Conservation (phyloP, 2,888 invertebrate genomes). For the Pegoplata infirma region DNA sequence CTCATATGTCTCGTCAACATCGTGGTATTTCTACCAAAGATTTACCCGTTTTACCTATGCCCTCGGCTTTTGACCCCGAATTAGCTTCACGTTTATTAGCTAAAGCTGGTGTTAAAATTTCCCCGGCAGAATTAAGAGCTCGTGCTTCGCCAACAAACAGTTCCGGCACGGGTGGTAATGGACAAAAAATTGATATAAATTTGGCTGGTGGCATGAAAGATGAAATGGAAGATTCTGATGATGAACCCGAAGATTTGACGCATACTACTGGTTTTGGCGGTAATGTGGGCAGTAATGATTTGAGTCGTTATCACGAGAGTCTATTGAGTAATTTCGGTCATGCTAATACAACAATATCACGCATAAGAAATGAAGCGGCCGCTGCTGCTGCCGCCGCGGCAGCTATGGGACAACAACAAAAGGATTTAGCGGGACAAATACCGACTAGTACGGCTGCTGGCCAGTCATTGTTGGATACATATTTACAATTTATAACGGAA, state of each 20-base stretch:
- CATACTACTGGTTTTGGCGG: slow-evolving; percentile 70
- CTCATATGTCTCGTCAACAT: slow-evolving; percentile 96
- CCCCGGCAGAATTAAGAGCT: slow-evolving; percentile 89
- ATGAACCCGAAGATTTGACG: slow-evolving; percentile 90
- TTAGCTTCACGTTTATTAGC: slow-evolving; percentile 90
- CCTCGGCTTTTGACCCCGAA: slow-evolving; percentile 93
- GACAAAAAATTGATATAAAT: slow-evolving; percentile 76
- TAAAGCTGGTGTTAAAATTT: slow-evolving; percentile 92
- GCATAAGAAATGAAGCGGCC: slow-evolving; percentile 81
- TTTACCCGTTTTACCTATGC: slow-evolving; percentile 94
- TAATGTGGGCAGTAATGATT: slow-evolving; percentile 67
- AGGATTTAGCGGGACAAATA: slow-evolving; percentile 80
- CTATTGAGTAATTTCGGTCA: slow-evolving; percentile 78
- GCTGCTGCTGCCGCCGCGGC: slow-evolving; percentile 73
- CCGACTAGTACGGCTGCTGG: slow-evolving; percentile 83
- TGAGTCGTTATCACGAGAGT: slow-evolving; percentile 76
- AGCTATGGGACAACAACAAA: slow-evolving; percentile 72
- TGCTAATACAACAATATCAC: slow-evolving; percentile 83
- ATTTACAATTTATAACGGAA: slow-evolving; percentile 92
- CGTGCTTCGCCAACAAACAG: slow-evolving; percentile 90
- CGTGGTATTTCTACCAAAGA: slow-evolving; percentile 96
- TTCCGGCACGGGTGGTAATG: slow-evolving; percentile 76
- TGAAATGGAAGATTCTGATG: slow-evolving; percentile 83
- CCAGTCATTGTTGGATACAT: slow-evolving; percentile 90
- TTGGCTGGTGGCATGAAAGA: slow-evolving; percentile 83